These are phyloP conservation scores for Fissipunctia ypsillon DNA, from an alignment of 2,888 invertebrate genomes.

Conservation along the genomic window DNA sequence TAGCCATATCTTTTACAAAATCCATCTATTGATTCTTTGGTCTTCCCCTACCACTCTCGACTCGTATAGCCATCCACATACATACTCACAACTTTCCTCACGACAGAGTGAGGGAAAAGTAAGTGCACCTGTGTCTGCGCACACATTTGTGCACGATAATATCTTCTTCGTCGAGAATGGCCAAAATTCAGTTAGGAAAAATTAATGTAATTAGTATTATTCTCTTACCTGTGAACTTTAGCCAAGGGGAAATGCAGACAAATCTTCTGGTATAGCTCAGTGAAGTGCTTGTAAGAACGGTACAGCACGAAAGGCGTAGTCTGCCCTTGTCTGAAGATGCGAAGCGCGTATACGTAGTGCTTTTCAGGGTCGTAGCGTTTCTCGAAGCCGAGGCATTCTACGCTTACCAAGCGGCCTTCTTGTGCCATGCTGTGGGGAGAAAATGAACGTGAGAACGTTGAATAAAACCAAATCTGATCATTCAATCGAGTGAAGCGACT, in stretches of 20 bases:
- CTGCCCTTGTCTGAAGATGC: conserved; percentile 95
- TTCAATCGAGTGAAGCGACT: no score
- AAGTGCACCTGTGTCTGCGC: neutral
- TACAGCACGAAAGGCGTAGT: conserved; percentile 97
- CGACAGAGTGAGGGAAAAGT: neutral
- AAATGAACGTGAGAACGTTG: neutral
- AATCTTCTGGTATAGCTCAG: conserved; percentile 98
- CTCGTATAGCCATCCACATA: no score
- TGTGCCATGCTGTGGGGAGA: conserved; percentile 92
- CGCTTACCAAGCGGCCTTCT: conserved; percentile 96
- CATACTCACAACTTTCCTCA: no score
- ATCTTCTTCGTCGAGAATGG: neutral
- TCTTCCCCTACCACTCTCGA: no score
- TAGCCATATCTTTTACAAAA: no score
- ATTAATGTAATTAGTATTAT: neutral
- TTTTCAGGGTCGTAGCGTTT: conserved; percentile 99
- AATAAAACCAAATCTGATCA: no score
- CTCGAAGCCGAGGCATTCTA: conserved; percentile 96
- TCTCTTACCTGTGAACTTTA: conserved; percentile 95
- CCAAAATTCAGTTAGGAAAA: neutral
- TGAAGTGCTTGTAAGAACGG: conserved; percentile 98
- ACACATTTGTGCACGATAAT: neutral
- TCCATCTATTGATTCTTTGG: no score
- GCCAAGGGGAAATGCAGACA: conserved; percentile 97
- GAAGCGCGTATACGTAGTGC: conserved; percentile 98